Base-by-base conservation (phyloP, 2,888 invertebrate genomes). In the Oligia latruncula region DNA sequence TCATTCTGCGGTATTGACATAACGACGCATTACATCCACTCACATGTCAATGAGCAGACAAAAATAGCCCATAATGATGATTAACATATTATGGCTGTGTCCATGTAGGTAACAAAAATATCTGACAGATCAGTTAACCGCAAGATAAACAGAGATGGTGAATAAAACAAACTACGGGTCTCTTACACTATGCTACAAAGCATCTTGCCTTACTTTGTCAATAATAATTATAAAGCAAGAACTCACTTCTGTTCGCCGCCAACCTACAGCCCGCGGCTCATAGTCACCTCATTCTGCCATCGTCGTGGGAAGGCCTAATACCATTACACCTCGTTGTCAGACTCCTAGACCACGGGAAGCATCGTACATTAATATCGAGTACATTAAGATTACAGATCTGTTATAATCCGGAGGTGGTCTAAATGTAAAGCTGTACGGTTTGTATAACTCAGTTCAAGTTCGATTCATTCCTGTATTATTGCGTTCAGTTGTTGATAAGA, bases 381-480 rank as follows among this genome's bases (percentile, higher is more conserved):
- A 81, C 71, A 86, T 87, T 88, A 78, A 80, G 83, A 88, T 88
- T 71, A 73, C 52, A 71, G 75, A 85, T 86, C 78, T 76, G 65
- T 68, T 76, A 66, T 77, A 82, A 79, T 78, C 70, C 77, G 68
- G 71, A 74, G 81, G 80, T 86, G 85, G 52, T 82, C 65, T 29
- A 23, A 74, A 80, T 71, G 62, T 58, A 43, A 65, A 29, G 43
- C 9, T 29, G 17, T 46, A 52, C 70, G n/a, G 77, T 72, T 82
- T 55, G 13, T 70, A 43, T 74, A 40, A 49, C n/a, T 66, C 55
- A 35, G 71, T 71, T 55, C n/a, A 29, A 73, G 66, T 71, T 64
- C 5, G 17, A 66, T 52, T 68, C 2, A 15, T 46, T 58, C 35
- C 46, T n/a, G 60, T 74, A 35, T 66, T 40, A 71, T 17, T 67